Conservation (phyloP, 2,797 vertebrate genomes). For the Eupleurogrammus muticus region DNA sequence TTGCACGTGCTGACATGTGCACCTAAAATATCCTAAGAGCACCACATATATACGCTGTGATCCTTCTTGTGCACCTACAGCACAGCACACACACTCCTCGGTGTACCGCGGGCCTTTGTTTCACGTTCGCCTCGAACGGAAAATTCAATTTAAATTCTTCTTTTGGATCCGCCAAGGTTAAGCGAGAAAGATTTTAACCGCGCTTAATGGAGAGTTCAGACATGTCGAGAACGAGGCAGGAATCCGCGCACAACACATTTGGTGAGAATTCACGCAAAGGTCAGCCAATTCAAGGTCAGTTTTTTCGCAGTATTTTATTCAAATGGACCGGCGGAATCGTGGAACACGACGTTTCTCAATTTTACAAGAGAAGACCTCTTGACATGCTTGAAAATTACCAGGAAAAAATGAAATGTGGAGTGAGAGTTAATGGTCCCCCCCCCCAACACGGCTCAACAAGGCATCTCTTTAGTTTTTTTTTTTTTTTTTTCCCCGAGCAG, state of each 20-base stretch:
- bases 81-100: neutral
- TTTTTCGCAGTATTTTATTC: conserved; percentile 47
- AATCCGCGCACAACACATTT: conserved; percentile 28
- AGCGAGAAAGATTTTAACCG: conserved; percentile 18
- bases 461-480: conserved; percentile 47
- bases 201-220: conserved; percentile 4
- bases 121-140: neutral
- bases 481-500: conserved; percentile 27
- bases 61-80: neutral
- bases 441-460: conserved; percentile 36
- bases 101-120: conserved; percentile 1
- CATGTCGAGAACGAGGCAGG: no score
- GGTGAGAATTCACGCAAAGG: conserved; percentile 41
- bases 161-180: conserved; percentile 36
- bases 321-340: conserved; percentile 27
- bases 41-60: neutral
- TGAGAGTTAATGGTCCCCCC: conserved; percentile 43
- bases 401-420: conserved; percentile 53
- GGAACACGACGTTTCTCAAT: conserved; percentile 60
- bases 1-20: neutral
- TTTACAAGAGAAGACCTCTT: conserved; percentile 58
- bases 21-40: conserved; percentile 10
- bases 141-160: conserved; percentile 19
- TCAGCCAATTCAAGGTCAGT: conserved; percentile 54
- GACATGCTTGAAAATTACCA: conserved; percentile 63